Base-by-base conservation (phyloP, 2,113 vertebrate species). In the Python bivittatus region DNA sequence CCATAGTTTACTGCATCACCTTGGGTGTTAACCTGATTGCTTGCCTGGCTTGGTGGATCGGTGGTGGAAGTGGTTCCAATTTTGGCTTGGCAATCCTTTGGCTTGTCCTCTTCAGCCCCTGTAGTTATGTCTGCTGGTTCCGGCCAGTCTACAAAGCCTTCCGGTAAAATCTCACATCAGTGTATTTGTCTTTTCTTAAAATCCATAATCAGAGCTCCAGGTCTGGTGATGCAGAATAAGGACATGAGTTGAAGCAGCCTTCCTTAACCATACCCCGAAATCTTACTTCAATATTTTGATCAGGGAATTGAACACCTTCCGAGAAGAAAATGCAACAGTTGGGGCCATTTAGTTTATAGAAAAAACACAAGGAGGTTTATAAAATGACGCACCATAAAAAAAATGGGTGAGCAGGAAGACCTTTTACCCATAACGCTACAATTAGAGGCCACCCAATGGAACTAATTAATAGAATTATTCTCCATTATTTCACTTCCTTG, bases 11-110 rank as follows among this genome's bases (percentile, higher is more conserved):
- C 96, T 99, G 98, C 1, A 94, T 96, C 92, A 98, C 98, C 0
- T 97, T 99, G 1, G 98, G 90, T 0, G 93, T 99, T 91, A 99
- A 99, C 84, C 94, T 99, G 2, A 94, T 99, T 0, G 98, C 98
- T 0, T 99, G 99, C 95, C 98, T 99, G 95, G 99, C 99, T 7
- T 99, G 98, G 99, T 99, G 98, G 99, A 98, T 99, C 0, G 98
- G 97, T 0, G 98, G 98, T 0, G 98, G 98, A 60, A 86, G 8
- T 0, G 98, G 97, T 0, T 88, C 72, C 89, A 99, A 99, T 95
- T 99, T 99, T 23, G 99, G 99, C 29, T 96, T 99, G 94, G 98
- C 99, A 1, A 93, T 99, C 4, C 97, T 99, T 6, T 99, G 99
- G 99, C 97, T 99, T 0, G 0, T 99, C 83, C 97, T 99, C 85